These are phyloP conservation scores for Rostratula benghalensis DNA, from an alignment of 2,113 vertebrate genomes.

Conservation along the genomic window DNA sequence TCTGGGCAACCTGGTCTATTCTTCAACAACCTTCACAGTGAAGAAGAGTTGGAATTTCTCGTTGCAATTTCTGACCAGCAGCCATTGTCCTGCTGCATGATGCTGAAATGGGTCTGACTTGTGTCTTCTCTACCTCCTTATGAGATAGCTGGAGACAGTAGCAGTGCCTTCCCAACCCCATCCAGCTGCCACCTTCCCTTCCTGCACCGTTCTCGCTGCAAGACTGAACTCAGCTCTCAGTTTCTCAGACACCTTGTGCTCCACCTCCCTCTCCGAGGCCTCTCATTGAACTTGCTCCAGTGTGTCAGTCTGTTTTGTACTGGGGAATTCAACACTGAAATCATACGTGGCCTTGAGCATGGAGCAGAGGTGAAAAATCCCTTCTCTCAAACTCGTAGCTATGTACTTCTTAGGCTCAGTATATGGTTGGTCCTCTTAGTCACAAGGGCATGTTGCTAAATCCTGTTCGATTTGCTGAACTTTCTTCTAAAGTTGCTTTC, in stretches of 20 bases:
- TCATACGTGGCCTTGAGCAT: neutral
- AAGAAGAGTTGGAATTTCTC: neutral
- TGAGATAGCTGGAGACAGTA: neutral
- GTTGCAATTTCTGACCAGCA: neutral
- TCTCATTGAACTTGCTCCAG: neutral
- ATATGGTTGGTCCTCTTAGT: neutral
- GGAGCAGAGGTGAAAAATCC: neutral
- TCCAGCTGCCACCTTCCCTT: neutral
- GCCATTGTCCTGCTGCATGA: neutral
- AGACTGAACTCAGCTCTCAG: neutral
- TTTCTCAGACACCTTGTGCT: neutral
- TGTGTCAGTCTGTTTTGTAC: neutral
- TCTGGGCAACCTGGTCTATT: neutral
- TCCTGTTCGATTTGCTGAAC: neutral
- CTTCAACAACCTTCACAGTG: neutral
- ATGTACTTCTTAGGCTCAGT: neutral
- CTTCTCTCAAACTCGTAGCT: neutral
- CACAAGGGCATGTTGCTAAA: neutral
- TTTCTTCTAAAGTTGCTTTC: neutral
- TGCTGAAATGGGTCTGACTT: neutral
- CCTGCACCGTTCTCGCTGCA: neutral
- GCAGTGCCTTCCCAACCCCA: neutral
- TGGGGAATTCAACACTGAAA: neutral
- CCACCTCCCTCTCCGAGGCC: neutral
- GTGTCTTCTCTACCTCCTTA: neutral